Conservation (phyloP, 2,888 invertebrate species). For the Neocrepidodera transversa region DNA sequence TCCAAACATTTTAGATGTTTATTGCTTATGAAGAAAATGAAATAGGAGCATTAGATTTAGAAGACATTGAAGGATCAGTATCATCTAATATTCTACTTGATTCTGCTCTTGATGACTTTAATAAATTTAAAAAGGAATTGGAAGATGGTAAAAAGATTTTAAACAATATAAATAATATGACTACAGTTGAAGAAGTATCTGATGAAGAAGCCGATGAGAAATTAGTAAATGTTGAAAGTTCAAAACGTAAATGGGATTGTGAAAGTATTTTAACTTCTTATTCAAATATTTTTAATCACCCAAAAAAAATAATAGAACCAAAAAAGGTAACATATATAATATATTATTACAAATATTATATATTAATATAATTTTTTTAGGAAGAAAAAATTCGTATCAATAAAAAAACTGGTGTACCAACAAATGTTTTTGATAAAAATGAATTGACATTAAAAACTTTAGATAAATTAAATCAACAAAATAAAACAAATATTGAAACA, state of each 20-base stretch:
- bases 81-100: slow-evolving; percentile 74
- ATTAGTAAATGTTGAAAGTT: slow-evolving; percentile 67
- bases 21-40: slow-evolving; percentile 88
- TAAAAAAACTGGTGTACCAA: slow-evolving; percentile 77
- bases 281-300: slow-evolving; percentile 92
- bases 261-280: slow-evolving; percentile 90
- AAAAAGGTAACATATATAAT: slow-evolving; percentile 55
- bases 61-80: slow-evolving; percentile 85
- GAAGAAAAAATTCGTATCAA: slow-evolving; percentile 72
- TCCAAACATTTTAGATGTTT: slow-evolving; percentile 72
- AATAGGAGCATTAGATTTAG: slow-evolving; percentile 87
- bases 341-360: too few relatives aligned
- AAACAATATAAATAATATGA: slow-evolving; percentile 46
- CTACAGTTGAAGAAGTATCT: slow-evolving; percentile 40
- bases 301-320: slow-evolving; percentile 82
- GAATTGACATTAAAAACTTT: slow-evolving; percentile 75
- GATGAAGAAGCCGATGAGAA: slow-evolving; percentile 65
- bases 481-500: slow-evolving; percentile 46
- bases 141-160: slow-evolving; percentile 65
- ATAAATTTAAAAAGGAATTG: slow-evolving; percentile 65
- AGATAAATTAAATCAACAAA: slow-evolving; percentile 68
- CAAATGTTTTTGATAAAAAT: slow-evolving; percentile 67
- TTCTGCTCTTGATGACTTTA: slow-evolving; percentile 76
- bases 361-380: slow-evolving; percentile 44
- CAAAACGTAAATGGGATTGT: slow-evolving; percentile 85